A percentile compares a stretch with the other conserved stretches of the same genome.
These are phyloP conservation scores for Calosoma granatense DNA, from an alignment of 1,140 invertebrate genomes.

Conservation along the genomic window DNA sequence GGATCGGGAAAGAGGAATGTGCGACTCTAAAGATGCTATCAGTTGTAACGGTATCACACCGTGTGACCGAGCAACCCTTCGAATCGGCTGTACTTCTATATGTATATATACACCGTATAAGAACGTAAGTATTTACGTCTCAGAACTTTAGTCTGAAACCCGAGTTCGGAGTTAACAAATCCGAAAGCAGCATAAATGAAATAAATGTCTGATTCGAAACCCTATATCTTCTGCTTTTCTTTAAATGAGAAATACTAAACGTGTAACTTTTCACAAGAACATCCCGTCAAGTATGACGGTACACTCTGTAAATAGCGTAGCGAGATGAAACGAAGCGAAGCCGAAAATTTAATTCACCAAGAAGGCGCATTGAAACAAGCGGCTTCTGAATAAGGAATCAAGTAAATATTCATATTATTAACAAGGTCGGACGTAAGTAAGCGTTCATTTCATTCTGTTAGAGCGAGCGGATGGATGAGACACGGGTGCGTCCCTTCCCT, in stretches of 20 bases:
- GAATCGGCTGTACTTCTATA: not conserved
- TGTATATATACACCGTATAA: no score
- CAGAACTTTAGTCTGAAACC: no score
- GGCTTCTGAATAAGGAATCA: not conserved
- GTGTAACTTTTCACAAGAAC: constrained; percentile 3
- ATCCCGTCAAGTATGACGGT: not conserved
- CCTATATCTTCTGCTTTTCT: constrained; percentile 6
- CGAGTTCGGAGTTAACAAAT: constrained; percentile 5
- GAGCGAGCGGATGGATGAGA: no score
- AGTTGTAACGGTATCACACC: no score
- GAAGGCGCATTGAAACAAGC: not conserved
- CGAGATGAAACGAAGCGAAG: not conserved
- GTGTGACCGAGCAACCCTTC: no score
- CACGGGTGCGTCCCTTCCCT: no score
- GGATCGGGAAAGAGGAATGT: no score
- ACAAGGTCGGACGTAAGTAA: no score
- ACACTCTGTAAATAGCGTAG: not conserved
- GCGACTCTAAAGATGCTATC: no score
- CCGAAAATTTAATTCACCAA: not conserved
- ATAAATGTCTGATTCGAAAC: constrained; percentile 7
- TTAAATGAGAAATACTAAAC: constrained; percentile 6
- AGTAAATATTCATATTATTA: not conserved
- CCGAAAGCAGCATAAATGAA: constrained; percentile 2
- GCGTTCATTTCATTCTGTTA: no score
- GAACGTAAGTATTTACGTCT: no score